Conservation (phyloP, 2,888 invertebrate species). For the Syrista parreyssii region DNA sequence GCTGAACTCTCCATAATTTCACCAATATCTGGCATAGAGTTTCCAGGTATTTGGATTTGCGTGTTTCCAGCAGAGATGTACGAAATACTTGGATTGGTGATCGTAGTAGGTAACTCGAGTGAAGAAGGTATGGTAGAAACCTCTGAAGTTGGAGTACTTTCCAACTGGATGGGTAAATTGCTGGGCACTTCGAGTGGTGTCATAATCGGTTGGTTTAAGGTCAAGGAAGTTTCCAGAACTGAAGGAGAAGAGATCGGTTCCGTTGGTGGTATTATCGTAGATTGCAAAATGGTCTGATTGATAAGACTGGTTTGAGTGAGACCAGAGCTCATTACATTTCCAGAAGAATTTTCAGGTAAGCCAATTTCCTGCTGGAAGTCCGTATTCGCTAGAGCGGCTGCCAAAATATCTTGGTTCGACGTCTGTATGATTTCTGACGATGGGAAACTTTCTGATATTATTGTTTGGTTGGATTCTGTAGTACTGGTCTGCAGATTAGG, state of each 20-base stretch:
- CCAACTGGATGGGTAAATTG: constrained; percentile 63
- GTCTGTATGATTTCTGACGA: constrained; percentile 47
- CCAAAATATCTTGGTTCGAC: constrained; percentile 77
- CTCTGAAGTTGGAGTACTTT: constrained; percentile 57
- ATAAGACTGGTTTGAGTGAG: constrained; percentile 72
- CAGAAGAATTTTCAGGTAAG: constrained; percentile 61
- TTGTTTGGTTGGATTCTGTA: constrained; percentile 56
- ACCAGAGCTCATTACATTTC: constrained; percentile 62
- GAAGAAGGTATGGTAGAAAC: constrained; percentile 74
- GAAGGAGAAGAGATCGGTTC: constrained; percentile 70
- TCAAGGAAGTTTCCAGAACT: constrained; percentile 81
- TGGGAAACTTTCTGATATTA: constrained; percentile 46
- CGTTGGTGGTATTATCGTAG: constrained; percentile 69
- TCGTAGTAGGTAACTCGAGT: constrained; percentile 80
- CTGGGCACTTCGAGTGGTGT: constrained; percentile 81
- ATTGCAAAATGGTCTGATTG: constrained; percentile 69
- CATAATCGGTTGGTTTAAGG: constrained; percentile 85
- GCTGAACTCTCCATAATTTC: constrained; percentile 47
- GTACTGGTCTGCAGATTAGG: constrained; percentile 42
- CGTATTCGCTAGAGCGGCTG: constrained; percentile 80
- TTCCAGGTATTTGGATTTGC: constrained; percentile 49
- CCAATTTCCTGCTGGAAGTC: constrained; percentile 74
- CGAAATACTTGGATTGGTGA: constrained; percentile 78
- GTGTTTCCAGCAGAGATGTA: constrained; percentile 47
- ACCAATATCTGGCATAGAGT: constrained; percentile 59